Evolutionary conservation across 2,113 vertebrate genomes (phyloP).

Genomic region (Bubalus kerabau): DNA sequence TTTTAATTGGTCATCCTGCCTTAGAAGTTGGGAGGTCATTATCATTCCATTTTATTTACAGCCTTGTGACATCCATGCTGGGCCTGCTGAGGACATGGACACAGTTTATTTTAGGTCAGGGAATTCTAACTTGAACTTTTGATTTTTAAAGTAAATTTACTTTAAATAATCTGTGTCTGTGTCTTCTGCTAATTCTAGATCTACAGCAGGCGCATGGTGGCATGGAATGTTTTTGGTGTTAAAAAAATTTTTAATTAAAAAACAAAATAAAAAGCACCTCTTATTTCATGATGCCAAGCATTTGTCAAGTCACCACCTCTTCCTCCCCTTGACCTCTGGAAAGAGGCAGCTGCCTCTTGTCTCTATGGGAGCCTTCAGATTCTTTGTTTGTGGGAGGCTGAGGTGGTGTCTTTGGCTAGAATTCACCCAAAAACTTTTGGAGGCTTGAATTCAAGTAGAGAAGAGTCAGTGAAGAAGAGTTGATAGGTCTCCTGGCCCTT

Average conservation of each 20-base stretch:
- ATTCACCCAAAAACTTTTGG: not conserved
- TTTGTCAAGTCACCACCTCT: not conserved
- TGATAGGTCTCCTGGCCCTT: not conserved
- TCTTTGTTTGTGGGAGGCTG: not conserved
- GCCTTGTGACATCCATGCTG: not conserved
- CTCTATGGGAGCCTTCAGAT: rapidly evolving
- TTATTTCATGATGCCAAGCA: not conserved
- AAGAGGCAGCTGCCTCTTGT: not conserved
- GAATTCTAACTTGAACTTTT: not conserved
- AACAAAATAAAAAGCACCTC: not conserved
- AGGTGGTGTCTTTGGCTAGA: not conserved
- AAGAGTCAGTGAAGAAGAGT: rapidly evolving
- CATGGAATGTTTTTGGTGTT: not conserved
- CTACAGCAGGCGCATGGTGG: not conserved
- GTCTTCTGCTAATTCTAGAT: not conserved
- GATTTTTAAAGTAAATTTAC: not conserved
- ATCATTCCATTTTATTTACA: not conserved
- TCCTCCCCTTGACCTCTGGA: not conserved
- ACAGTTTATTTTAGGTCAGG: not conserved
- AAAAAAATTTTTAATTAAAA: not conserved
- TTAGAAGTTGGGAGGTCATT: not conserved
- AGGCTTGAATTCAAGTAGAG: not conserved
- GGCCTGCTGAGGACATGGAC: not conserved
- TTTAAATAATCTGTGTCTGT: not conserved
- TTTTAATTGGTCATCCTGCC: not conserved